Conservation (phyloP, 2,113 vertebrate species). For the Vulpes lagopus region DNA sequence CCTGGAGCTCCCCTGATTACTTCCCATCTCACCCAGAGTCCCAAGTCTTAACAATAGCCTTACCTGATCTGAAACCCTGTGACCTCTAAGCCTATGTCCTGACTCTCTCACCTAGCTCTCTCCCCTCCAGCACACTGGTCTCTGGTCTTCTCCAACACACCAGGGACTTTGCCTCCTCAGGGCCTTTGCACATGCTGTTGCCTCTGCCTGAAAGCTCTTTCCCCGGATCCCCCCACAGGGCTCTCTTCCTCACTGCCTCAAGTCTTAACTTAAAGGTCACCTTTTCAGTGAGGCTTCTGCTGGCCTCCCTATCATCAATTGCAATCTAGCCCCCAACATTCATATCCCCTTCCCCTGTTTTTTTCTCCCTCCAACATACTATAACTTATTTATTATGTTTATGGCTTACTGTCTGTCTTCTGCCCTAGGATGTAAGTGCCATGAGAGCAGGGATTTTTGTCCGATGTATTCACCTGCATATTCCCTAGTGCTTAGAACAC, state of each 20-base stretch:
- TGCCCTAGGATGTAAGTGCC: background rate
- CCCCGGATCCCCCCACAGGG: background rate
- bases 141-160: background rate
- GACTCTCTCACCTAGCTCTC: background rate
- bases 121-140: background rate
- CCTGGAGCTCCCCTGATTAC: background rate
- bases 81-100: background rate
- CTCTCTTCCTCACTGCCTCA: background rate
- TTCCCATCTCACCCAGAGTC: background rate
- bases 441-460: background rate
- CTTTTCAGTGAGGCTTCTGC: background rate
- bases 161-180: background rate
- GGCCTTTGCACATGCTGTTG: background rate
- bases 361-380: background rate
- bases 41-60: background rate
- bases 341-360: background rate
- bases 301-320: background rate
- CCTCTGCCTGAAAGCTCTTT: background rate
- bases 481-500: background rate
- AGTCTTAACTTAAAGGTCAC: conserved; percentile 1
- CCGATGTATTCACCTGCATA: background rate
- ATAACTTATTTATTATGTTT: background rate
- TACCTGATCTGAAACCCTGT: background rate
- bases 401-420: background rate
- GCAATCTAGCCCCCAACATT: background rate